Conservation (phyloP, 2,113 vertebrate genomes). For the Apodemus sylvaticus region DNA sequence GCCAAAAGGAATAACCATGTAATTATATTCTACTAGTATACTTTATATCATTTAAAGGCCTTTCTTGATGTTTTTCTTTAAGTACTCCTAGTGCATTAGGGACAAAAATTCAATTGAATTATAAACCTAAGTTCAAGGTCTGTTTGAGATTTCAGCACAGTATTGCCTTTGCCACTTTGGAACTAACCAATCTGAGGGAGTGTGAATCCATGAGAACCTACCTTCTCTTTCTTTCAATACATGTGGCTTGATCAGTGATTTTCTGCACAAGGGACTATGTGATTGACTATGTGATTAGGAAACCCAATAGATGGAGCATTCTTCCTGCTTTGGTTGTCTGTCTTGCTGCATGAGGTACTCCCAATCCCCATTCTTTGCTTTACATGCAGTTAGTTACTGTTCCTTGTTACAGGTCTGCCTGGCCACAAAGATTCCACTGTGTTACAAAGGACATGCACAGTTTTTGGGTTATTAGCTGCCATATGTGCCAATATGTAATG, state of each 20-base stretch:
- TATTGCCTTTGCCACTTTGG: background rate
- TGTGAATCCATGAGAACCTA: background rate
- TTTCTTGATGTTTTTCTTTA: background rate
- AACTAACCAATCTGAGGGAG: background rate
- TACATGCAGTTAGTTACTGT: slow-evolving; percentile 33
- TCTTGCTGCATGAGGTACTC: slow-evolving; percentile 56
- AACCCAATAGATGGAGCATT: slow-evolving; percentile 41
- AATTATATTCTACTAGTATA: background rate
- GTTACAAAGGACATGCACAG: slow-evolving; percentile 69
- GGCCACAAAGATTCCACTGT: slow-evolving; percentile 48
- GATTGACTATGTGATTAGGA: background rate
- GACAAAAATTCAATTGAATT: background rate
- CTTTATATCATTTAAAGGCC: background rate
- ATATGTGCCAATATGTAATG: slow-evolving; percentile 68
- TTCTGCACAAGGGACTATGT: background rate
- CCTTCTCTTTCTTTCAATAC: background rate
- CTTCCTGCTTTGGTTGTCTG: slow-evolving; percentile 63
- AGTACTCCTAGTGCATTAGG: background rate
- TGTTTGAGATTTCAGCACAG: background rate
- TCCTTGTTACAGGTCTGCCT: slow-evolving; percentile 63
- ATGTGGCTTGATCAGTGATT: background rate
- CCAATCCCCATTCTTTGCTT: slow-evolving; percentile 61
- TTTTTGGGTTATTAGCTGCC: slow-evolving; percentile 68
- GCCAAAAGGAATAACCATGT: background rate
- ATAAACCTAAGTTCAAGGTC: background rate